Percentiles rank a stretch among this genome's conserved stretches.
phyloP scores from a whole-genome alignment of 2,888 invertebrate species.

The Ryuthela nishihirai region DNA sequence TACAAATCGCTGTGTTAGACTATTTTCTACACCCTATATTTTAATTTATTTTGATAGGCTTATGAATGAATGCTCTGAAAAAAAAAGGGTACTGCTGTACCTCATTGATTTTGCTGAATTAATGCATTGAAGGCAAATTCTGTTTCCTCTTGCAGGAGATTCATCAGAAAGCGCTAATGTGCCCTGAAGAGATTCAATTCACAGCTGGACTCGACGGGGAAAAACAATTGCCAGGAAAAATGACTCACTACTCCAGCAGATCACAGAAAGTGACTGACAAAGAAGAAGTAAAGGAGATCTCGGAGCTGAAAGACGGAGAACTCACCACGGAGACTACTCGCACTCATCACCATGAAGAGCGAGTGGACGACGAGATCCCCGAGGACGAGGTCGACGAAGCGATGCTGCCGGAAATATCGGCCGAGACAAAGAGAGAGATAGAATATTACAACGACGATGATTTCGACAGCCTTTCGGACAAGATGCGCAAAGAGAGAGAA shows the following conservation, averaged over 20 bases:
- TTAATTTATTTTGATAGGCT: too few species aligned
- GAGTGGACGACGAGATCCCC: conserved; percentile 61
- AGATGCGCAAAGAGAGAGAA: conserved; percentile 1
- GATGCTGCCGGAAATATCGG: conserved; percentile 10
- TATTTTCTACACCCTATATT: too few species aligned
- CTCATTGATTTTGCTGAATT: too few species aligned
- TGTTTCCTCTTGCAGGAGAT: conserved; percentile 13
- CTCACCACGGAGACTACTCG: conserved; percentile 67
- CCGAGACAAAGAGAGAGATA: background rate
- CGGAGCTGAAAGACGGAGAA: conserved; percentile 75
- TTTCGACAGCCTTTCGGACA: conserved; percentile 3
- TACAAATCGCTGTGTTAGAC: too few species aligned
- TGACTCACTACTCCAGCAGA: conserved; percentile 36
- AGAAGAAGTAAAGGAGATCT: conserved; percentile 81
- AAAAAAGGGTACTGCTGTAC: too few species aligned
- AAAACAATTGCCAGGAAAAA: conserved; percentile 5
- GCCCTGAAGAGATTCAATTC: conserved; percentile 33
- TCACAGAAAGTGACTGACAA: conserved; percentile 55
- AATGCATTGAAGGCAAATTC: too few species aligned
- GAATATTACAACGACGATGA: conserved; percentile 24
- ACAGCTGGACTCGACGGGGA: background rate
- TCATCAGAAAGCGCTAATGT: conserved; percentile 32
- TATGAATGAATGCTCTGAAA: too few species aligned
- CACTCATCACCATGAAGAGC: conserved; percentile 56
- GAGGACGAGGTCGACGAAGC: conserved; percentile 14